These are phyloP conservation scores for Sipunculus nudus DNA, from an alignment of 2,888 invertebrate species.

Conservation along the genomic window DNA sequence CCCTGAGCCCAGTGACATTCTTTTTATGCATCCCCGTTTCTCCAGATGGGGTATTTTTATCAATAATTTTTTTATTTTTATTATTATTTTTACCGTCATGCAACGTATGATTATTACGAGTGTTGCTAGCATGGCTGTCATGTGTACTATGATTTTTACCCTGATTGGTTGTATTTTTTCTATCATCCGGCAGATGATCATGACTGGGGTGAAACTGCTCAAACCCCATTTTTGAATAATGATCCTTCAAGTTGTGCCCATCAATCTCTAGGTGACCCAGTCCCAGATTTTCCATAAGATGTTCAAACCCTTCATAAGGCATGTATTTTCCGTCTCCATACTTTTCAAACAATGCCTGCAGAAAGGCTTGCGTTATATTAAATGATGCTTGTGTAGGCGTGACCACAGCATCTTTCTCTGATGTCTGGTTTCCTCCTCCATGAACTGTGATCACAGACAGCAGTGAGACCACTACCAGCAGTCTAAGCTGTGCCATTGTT, in stretches of 20 bases:
- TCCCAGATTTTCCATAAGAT: conserved; percentile 74
- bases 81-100: too few species aligned
- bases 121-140: not conserved
- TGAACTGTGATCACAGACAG: too few species aligned
- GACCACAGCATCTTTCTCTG: too few species aligned
- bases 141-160: not conserved
- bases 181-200: not conserved
- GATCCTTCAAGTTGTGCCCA: conserved; percentile 69
- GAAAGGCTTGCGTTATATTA: too few species aligned
- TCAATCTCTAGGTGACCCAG: conserved; percentile 70
- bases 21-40: not conserved
- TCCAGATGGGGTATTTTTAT: not conserved
- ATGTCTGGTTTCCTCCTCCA: too few species aligned
- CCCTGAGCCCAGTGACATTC: not conserved
- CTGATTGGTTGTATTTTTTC: not conserved
- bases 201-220: conserved; percentile 4
- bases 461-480: too few species aligned
- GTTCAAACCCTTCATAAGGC: conserved; percentile 76
- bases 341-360: conserved; percentile 75
- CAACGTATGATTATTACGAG: too few species aligned
- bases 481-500: too few species aligned
- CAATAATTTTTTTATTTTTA: not conserved
- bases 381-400: too few species aligned
- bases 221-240: conserved; percentile 51
- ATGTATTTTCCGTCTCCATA: conserved; percentile 72